These are phyloP conservation scores for Porites divaricata DNA, from an alignment of 92 coral and sea anemone species.

Conservation along the genomic window DNA sequence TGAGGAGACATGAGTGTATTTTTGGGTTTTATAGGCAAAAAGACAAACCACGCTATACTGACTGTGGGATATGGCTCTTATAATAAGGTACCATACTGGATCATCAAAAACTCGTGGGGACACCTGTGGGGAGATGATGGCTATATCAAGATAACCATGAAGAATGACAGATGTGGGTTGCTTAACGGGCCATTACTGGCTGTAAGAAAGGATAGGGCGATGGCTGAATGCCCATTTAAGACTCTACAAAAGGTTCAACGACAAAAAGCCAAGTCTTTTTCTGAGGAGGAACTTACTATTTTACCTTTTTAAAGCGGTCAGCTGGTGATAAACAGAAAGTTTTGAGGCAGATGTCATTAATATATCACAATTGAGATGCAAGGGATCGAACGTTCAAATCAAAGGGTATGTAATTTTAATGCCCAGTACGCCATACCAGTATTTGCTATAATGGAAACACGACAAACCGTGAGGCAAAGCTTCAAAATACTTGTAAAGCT, in stretches of 20 bases:
- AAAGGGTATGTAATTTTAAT: too few species aligned
- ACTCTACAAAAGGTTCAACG: conserved; percentile 69
- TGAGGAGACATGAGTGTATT: not conserved
- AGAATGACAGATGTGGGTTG: conserved; percentile 75
- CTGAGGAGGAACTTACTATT: conserved; percentile 56
- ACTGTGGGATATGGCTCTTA: conserved; percentile 75
- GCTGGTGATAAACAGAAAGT: not conserved
- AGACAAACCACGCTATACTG: conserved; percentile 83
- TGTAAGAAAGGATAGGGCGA: conserved; percentile 62
- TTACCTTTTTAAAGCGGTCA: conserved; percentile 46
- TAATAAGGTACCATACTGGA: conserved; percentile 75
- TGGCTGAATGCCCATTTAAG: conserved; percentile 73
- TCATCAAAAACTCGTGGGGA: conserved; percentile 97
- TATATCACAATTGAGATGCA: too few species aligned
- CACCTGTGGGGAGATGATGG: conserved; percentile 97
- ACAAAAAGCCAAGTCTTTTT: conserved; percentile 16
- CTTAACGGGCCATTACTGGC: conserved; percentile 86
- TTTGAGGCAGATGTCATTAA: not conserved
- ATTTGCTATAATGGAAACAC: too few species aligned
- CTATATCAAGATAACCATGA: conserved; percentile 77
- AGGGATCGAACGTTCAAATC: too few species aligned
- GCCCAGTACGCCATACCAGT: too few species aligned
- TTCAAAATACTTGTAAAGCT: too few species aligned
- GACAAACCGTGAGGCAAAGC: too few species aligned
- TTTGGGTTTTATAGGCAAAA: conserved; percentile 41